Conservation (phyloP, 30 jellyfish, hydroid and myxozoan genomes). For the Pelagia noctiluca region DNA sequence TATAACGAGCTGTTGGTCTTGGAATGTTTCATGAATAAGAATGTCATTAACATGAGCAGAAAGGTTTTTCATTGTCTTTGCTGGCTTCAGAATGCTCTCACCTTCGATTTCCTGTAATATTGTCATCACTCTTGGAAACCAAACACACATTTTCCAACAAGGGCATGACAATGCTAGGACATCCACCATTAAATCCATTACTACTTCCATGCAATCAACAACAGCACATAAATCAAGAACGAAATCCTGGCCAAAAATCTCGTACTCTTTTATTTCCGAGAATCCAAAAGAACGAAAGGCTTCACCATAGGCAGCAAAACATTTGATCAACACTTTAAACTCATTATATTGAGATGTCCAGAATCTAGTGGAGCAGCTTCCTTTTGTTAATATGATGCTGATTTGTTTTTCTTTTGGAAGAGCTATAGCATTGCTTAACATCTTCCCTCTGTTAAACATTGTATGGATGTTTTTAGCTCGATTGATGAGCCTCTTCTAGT, state of each 20-base stretch:
- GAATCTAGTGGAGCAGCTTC: constrained; percentile 15
- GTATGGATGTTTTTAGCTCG: constrained; percentile 18
- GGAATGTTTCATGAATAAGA: constrained; percentile 2
- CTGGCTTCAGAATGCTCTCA: constrained; percentile 1
- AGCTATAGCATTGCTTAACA: constrained; percentile 3
- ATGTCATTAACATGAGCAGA: not conserved
- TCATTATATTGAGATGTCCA: constrained; percentile 20
- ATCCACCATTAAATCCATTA: not conserved
- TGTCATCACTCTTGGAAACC: constrained; percentile 4
- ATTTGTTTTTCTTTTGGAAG: not conserved
- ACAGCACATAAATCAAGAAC: constrained; percentile 8
- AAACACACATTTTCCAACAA: constrained; percentile 15
- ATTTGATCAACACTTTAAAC: not conserved
- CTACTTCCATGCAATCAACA: constrained; percentile 7
- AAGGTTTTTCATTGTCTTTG: constrained; percentile 2
- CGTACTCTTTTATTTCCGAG: constrained; percentile 5
- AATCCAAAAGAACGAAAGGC: constrained; percentile 16
- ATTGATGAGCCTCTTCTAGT: constrained; percentile 4
- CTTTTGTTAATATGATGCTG: constrained; percentile 3
- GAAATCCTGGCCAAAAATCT: constrained; percentile 11
- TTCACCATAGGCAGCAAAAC: constrained; percentile 17
- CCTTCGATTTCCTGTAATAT: not conserved
- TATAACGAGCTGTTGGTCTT: not conserved
- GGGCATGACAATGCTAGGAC: not conserved
- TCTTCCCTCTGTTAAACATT: constrained; percentile 23